These are phyloP conservation scores for Hyles euphorbiae DNA, from an alignment of 1,140 invertebrate species.

Conservation along the genomic window DNA sequence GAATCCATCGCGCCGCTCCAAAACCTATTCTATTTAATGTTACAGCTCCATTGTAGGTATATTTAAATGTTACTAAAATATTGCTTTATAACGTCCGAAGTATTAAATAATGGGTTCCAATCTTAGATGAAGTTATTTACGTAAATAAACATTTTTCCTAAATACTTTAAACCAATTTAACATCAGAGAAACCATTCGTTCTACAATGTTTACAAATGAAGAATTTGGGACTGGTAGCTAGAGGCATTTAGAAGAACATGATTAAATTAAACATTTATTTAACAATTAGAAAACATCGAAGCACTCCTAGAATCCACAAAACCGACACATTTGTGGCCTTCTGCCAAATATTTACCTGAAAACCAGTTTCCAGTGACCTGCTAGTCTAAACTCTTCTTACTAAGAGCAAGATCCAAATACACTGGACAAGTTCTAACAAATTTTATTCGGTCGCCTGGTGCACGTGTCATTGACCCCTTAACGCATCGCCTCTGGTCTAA, in stretches of 20 bases:
- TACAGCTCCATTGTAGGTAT: too few relatives aligned
- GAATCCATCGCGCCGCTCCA: too few relatives aligned
- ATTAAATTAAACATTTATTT: background rate
- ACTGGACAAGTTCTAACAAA: slow-evolving; percentile 31
- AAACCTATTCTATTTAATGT: too few relatives aligned
- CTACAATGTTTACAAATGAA: too few relatives aligned
- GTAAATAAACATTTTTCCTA: too few relatives aligned
- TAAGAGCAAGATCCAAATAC: slow-evolving; percentile 28
- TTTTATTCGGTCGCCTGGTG: slow-evolving; percentile 34
- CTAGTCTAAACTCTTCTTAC: background rate
- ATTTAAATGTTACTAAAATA: too few relatives aligned
- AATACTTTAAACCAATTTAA: too few relatives aligned
- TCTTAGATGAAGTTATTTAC: too few relatives aligned
- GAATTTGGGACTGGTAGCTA: background rate
- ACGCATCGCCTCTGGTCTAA: slow-evolving; percentile 57
- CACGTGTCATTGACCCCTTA: slow-evolving; percentile 65
- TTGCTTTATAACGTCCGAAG: too few relatives aligned
- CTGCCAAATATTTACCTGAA: slow-evolving; percentile 28
- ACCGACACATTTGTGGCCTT: slow-evolving; percentile 25
- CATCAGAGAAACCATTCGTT: too few relatives aligned
- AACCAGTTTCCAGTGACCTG: slow-evolving; percentile 20
- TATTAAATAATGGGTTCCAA: too few relatives aligned
- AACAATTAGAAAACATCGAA: background rate
- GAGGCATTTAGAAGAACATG: background rate
- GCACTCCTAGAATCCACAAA: slow-evolving; percentile 12